These are phyloP conservation scores for Iguana delicatissima DNA, from an alignment of 2,797 vertebrate genomes.

Conservation along the genomic window DNA sequence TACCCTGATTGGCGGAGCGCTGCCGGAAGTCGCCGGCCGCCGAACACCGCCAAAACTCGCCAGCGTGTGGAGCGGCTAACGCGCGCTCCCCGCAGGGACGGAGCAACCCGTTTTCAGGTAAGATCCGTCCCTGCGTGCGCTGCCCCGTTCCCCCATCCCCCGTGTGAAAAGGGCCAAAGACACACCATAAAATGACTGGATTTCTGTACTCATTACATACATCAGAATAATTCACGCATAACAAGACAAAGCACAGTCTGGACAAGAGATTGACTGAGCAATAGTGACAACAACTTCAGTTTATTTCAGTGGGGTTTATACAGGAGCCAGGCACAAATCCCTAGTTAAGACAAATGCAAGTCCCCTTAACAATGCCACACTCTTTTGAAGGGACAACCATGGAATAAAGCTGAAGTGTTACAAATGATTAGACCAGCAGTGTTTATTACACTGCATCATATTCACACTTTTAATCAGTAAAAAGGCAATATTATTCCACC, in stretches of 20 bases:
- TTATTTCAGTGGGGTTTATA: neutral
- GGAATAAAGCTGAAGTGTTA: neutral
- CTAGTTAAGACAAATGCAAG: neutral
- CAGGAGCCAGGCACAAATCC: neutral
- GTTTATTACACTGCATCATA: neutral
- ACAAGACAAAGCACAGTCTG: neutral
- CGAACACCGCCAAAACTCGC: too few relatives aligned
- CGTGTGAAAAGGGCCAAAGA: too few relatives aligned
- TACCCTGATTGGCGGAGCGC: too few relatives aligned
- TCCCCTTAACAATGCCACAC: neutral
- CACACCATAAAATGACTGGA: neutral
- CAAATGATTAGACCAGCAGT: neutral
- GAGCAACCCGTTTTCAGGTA: too few relatives aligned
- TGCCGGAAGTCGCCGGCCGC: too few relatives aligned
- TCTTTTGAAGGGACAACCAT: neutral
- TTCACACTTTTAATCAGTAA: neutral
- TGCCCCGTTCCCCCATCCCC: too few relatives aligned
- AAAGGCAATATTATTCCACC: conserved; percentile 16
- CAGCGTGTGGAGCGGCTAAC: too few relatives aligned
- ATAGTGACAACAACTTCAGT: neutral
- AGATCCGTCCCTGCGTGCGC: too few relatives aligned
- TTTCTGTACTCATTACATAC: neutral
- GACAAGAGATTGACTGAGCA: neutral
- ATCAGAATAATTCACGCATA: neutral
- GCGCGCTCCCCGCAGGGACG: too few relatives aligned